Evolutionary conservation across 2,888 invertebrate species (phyloP), one percentile per base, ranked within the genome.

Genomic region (Priocnemis perturbator): DNA sequence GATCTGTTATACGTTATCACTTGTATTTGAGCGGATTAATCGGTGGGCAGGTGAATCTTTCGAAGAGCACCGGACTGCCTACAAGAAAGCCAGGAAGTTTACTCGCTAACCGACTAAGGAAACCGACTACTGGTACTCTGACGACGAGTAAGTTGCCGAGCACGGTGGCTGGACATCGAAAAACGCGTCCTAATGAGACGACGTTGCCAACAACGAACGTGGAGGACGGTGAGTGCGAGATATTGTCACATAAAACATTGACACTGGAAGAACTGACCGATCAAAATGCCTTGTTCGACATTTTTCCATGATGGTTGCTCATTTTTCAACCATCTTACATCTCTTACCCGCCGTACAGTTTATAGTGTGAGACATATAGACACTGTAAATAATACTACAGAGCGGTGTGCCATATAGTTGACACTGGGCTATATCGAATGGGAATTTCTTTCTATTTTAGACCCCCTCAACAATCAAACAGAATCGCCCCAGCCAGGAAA

Each of bases 41-140:
- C 65, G 56, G 71, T 60, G 66, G 83, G 83, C 82, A 88, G 88
- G 86, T 84, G 65, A 86, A 83, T 70, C 65, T 80, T 64, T 77
- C 78, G 73, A 86, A 79, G 72, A 82, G 73, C 62, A 81, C 84
- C 60, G 81, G 80, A 73, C 74, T 74, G 15, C 53, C 73, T 74
- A 55, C 67, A 71, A 63, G 79, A 74, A 71, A 77, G 47, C 57
- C 65, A 72, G 81, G 69, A 66, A 73, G 61, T 55, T 45, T 67
- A 47, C 15, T 59, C 21, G 57, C 69, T 5, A 69, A 60, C 64
- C 75, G 79, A 63, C 71, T 72, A 52, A 75, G 69, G 63, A 78
- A 78, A 60, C 71, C 78, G 37, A 37, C 37, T 19, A 14, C 71
- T 17, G 20, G 62, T 14, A 50, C 73, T 2, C 45, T 71, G 61